Evolutionary conservation across 2,113 vertebrate species (phyloP).

Genomic region (Micronisus gabar): DNA sequence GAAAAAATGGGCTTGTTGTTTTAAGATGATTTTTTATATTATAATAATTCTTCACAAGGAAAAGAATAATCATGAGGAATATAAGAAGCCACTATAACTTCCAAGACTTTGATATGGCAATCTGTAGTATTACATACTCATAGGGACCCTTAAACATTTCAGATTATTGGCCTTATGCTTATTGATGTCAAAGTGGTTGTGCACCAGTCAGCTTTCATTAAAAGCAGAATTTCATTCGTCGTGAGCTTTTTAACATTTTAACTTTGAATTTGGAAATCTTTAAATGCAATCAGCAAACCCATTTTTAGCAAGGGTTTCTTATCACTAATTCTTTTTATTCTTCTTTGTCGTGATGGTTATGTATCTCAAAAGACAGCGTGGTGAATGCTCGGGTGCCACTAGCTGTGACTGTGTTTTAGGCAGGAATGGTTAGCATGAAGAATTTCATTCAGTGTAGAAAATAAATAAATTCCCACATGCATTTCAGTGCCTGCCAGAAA

Average conservation of each 20-base stretch:
- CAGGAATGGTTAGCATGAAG: background rate
- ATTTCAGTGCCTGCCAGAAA: background rate
- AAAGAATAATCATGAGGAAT: background rate
- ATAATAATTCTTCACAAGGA: background rate
- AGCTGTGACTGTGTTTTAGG: background rate
- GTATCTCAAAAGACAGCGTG: background rate
- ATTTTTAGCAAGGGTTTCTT: background rate
- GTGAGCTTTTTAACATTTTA: background rate
- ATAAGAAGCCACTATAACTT: background rate
- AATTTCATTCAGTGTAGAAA: background rate
- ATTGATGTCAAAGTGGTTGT: background rate
- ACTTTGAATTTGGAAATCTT: background rate
- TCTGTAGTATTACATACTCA: background rate
- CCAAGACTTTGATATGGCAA: background rate
- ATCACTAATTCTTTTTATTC: background rate
- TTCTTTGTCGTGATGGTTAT: background rate
- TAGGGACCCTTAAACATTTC: background rate
- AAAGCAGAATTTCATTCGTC: background rate
- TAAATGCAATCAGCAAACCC: background rate
- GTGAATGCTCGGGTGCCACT: background rate
- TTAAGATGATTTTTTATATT: background rate
- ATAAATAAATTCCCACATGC: conserved; percentile 31
- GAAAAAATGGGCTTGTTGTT: background rate
- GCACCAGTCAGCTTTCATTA: background rate
- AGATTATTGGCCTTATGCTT: background rate